A percentile compares a stretch with the other conserved stretches of the same genome.
Evolutionary conservation across 2,888 invertebrate genomes (phyloP).

Genomic region (Seira ritae): DNA sequence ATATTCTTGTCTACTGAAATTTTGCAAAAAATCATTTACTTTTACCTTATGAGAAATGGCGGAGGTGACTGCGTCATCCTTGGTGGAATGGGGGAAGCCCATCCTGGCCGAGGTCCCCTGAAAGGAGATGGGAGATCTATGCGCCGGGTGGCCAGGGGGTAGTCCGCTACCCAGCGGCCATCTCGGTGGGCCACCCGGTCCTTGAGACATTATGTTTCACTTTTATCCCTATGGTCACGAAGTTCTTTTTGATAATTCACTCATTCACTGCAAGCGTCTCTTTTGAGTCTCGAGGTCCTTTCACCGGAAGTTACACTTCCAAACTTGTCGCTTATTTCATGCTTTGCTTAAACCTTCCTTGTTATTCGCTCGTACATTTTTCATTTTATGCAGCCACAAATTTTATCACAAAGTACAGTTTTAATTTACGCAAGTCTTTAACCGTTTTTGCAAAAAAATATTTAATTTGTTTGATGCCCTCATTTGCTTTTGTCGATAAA

Average conservation of each 20-base stretch:
- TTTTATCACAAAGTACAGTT: no score
- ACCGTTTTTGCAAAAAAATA: no score
- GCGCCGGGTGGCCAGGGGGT: constrained; percentile 50
- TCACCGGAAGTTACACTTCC: no score
- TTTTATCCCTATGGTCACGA: constrained; percentile 15
- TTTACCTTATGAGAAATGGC: constrained; percentile 67
- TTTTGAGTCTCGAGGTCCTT: no score
- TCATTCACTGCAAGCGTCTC: no score
- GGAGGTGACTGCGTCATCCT: constrained; percentile 65
- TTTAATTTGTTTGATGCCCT: no score
- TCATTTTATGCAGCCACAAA: no score
- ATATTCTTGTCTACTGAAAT: background rate
- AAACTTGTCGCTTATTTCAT: background rate
- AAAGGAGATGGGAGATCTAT: constrained; percentile 51
- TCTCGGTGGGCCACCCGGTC: constrained; percentile 63
- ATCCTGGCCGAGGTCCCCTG: constrained; percentile 62
- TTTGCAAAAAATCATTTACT: background rate
- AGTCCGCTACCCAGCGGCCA: constrained; percentile 52
- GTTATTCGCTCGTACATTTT: no score
- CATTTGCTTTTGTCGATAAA: no score
- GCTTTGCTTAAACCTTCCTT: no score
- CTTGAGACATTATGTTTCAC: constrained; percentile 54
- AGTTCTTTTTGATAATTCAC: background rate
- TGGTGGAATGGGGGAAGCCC: constrained; percentile 66
- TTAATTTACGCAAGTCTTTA: no score